Evolutionary conservation across 2,888 invertebrate genomes (phyloP).

Genomic region (Ophion ventricosus): DNA sequence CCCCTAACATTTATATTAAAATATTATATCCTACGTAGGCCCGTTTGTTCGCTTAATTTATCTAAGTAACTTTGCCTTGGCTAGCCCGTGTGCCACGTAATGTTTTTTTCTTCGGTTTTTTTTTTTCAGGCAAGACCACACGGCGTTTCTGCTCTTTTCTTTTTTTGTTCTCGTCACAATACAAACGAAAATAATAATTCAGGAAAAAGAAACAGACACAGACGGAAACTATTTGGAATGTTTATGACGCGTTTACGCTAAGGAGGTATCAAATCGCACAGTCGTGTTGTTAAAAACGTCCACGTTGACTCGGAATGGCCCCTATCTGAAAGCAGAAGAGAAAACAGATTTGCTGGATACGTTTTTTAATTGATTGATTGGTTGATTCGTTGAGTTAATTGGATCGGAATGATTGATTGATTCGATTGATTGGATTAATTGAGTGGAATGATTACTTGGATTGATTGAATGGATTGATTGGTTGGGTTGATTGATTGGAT

Average conservation of each 20-base stretch:
- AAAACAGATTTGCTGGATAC: background rate
- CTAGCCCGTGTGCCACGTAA: constrained; percentile 19
- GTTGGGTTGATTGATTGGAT: too few relatives aligned
- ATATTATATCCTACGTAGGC: constrained; percentile 76
- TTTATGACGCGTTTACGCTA: constrained; percentile 60
- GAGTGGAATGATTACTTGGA: too few relatives aligned
- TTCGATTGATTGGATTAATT: too few relatives aligned
- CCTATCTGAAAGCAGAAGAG: constrained; percentile 77
- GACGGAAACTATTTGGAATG: constrained; percentile 48
- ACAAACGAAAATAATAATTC: background rate
- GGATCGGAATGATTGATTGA: too few relatives aligned
- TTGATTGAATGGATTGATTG: too few relatives aligned
- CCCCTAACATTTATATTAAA: constrained; percentile 67
- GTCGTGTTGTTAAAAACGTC: constrained; percentile 77
- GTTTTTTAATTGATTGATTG: too few relatives aligned
- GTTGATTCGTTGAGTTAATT: too few relatives aligned
- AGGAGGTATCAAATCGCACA: constrained; percentile 59
- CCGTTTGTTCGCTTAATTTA: constrained; percentile 75
- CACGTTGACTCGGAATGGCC: constrained; percentile 81
- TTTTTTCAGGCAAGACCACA: background rate
- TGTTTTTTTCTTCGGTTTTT: background rate
- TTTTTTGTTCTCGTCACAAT: background rate
- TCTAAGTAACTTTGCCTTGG: constrained; percentile 65
- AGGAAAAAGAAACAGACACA: constrained; percentile 17
- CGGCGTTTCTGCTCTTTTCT: background rate